Evolutionary conservation across 2,113 vertebrate genomes (phyloP).

Genomic region (Lagopus leucura): DNA sequence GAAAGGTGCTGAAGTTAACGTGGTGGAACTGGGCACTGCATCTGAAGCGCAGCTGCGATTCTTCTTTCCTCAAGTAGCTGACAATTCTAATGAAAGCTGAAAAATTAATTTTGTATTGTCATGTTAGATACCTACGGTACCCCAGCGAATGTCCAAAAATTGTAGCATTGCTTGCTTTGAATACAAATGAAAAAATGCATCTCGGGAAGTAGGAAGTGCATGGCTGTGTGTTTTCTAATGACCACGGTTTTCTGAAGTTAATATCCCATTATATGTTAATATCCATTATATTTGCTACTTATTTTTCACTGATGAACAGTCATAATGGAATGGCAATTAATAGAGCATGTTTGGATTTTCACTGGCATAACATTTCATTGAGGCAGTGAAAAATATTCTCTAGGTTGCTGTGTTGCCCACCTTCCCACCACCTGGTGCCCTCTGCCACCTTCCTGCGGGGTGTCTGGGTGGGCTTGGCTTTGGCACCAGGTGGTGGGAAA

Average conservation of each 20-base stretch:
- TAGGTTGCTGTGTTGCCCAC: not conserved
- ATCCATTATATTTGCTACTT: not conserved
- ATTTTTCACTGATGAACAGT: not conserved
- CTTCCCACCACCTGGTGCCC: not conserved
- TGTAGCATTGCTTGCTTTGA: not conserved
- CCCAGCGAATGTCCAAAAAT: not conserved
- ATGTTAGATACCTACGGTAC: not conserved
- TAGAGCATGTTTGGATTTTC: not conserved
- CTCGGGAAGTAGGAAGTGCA: not conserved
- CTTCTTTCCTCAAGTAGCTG: not conserved
- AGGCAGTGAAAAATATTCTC: not conserved
- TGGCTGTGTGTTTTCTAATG: not conserved
- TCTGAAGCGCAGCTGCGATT: not conserved
- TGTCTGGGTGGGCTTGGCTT: not conserved
- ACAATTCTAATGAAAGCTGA: not conserved
- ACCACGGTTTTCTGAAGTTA: not conserved
- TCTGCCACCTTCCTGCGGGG: not conserved
- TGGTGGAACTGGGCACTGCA: not conserved
- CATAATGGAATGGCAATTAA: not conserved
- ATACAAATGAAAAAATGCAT: not conserved
- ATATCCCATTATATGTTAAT: not conserved
- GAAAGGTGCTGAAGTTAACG: constrained; percentile 18
- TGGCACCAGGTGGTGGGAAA: not conserved
- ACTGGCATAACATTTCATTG: not conserved
- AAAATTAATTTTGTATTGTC: not conserved